These are phyloP conservation scores for Plagodis pulveraria DNA, from an alignment of 2,888 invertebrate species.

Conservation along the genomic window DNA sequence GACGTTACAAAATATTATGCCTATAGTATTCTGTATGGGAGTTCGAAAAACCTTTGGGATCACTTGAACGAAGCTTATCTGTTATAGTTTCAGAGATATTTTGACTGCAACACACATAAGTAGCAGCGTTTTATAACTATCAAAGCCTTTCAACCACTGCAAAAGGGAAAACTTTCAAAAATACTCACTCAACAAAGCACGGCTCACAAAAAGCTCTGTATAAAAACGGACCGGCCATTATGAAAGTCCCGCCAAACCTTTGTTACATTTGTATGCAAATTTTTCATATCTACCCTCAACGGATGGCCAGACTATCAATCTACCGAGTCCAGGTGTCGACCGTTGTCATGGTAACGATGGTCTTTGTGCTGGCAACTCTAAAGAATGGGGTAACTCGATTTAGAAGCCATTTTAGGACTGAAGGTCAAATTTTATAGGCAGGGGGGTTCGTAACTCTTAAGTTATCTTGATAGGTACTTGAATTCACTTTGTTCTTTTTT, in stretches of 20 bases:
- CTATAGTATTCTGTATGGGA: neutral
- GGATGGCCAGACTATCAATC: slow-evolving; percentile 59
- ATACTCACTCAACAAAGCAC: slow-evolving; percentile 26
- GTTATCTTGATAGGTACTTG: slow-evolving; percentile 9
- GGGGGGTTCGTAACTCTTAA: slow-evolving; percentile 20
- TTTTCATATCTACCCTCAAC: slow-evolving; percentile 60
- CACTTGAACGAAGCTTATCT: no score
- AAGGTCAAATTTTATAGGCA: slow-evolving; percentile 26
- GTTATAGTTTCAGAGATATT: no score
- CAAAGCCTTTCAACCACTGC: slow-evolving; percentile 4
- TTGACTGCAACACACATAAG: no score
- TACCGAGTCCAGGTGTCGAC: slow-evolving; percentile 63
- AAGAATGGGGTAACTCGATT: slow-evolving; percentile 36
- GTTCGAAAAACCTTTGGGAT: neutral
- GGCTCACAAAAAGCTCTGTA: slow-evolving; percentile 30
- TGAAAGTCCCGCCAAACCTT: slow-evolving; percentile 51
- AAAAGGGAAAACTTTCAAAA: slow-evolving; percentile 23
- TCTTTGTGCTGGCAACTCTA: slow-evolving; percentile 44
- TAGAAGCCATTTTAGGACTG: slow-evolving; percentile 27
- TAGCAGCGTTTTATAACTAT: slow-evolving; percentile 1
- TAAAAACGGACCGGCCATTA: slow-evolving; percentile 53
- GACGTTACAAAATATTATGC: slow-evolving; percentile 1
- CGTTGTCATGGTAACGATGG: slow-evolving; percentile 58
- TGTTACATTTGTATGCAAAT: slow-evolving; percentile 72
- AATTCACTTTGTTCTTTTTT: slow-evolving; percentile 12